These are phyloP conservation scores for Ferrisia virgata DNA, from an alignment of 2,888 invertebrate genomes.

Conservation along the genomic window DNA sequence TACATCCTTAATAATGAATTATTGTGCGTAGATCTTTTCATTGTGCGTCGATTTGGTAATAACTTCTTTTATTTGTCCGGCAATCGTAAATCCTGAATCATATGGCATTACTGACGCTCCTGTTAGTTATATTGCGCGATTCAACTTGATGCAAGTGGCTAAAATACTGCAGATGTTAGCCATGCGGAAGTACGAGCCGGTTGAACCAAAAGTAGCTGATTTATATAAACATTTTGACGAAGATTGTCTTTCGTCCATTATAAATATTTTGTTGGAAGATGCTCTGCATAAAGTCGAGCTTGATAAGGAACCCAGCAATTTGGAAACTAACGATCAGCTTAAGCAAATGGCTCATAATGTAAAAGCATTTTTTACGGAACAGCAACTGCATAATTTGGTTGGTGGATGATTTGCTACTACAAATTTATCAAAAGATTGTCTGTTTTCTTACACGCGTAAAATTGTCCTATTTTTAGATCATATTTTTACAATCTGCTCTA, in stretches of 20 bases:
- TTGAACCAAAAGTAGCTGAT: constrained; percentile 70
- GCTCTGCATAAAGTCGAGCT: constrained; percentile 52
- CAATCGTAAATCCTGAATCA: constrained; percentile 92
- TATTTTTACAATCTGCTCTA: constrained; percentile 27
- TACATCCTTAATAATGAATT: not conserved
- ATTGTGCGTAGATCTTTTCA: constrained; percentile 53
- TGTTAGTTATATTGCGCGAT: constrained; percentile 84
- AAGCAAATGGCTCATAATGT: constrained; percentile 64
- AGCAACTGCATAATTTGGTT: constrained; percentile 64
- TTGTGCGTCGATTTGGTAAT: constrained; percentile 91
- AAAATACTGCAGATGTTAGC: constrained; percentile 91
- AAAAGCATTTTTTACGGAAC: constrained; percentile 63
- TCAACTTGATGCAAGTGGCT: constrained; percentile 85
- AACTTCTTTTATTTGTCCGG: constrained; percentile 91
- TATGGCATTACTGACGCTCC: constrained; percentile 91
- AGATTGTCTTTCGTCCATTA: constrained; percentile 71
- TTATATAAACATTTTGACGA: constrained; percentile 77
- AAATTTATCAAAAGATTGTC: not conserved
- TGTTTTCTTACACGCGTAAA: not conserved
- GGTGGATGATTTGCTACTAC: constrained; percentile 48
- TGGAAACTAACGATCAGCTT: constrained; percentile 55
- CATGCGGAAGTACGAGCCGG: constrained; percentile 76
- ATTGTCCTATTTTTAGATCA: not conserved
- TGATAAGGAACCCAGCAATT: constrained; percentile 55
- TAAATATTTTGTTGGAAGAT: constrained; percentile 67